Evolutionary conservation across 2,113 vertebrate species (phyloP).

Genomic region (Spermophilus dauricus): DNA sequence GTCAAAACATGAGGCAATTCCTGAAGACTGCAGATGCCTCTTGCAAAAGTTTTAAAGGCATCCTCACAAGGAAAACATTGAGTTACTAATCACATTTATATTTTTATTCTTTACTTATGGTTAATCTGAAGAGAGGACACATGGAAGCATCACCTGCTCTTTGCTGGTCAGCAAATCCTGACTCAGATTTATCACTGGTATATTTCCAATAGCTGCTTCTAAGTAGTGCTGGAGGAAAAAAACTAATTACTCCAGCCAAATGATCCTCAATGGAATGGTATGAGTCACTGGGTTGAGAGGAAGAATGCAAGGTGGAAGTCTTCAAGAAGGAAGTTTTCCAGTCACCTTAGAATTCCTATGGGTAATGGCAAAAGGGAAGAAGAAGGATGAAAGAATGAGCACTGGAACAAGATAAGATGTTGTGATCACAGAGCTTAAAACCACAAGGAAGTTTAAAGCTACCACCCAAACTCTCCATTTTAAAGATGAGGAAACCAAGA

Average conservation of each 20-base stretch:
- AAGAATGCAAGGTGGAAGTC: constrained; percentile 21
- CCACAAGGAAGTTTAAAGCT: background rate
- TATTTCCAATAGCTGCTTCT: background rate
- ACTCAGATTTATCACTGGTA: background rate
- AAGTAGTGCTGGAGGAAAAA: background rate
- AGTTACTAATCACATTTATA: background rate
- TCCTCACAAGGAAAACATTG: background rate
- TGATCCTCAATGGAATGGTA: background rate
- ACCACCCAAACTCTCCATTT: background rate
- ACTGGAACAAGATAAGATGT: background rate
- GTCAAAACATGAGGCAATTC: background rate
- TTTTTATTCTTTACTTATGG: background rate
- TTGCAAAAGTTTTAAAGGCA: background rate
- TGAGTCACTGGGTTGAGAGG: constrained; percentile 10
- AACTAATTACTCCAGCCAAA: background rate
- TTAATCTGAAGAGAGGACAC: background rate
- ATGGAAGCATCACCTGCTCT: background rate
- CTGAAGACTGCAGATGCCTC: background rate
- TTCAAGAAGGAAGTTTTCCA: constrained; percentile 45
- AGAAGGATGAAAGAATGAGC: background rate
- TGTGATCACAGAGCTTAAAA: background rate
- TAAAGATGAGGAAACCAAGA: background rate
- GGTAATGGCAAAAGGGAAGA: background rate
- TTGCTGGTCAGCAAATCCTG: background rate
- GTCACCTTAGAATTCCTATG: constrained; percentile 1